Evolutionary conservation across 2,113 vertebrate species (phyloP), one percentile per base, ranked within the genome.

Genomic region (Indicator indicator): DNA sequence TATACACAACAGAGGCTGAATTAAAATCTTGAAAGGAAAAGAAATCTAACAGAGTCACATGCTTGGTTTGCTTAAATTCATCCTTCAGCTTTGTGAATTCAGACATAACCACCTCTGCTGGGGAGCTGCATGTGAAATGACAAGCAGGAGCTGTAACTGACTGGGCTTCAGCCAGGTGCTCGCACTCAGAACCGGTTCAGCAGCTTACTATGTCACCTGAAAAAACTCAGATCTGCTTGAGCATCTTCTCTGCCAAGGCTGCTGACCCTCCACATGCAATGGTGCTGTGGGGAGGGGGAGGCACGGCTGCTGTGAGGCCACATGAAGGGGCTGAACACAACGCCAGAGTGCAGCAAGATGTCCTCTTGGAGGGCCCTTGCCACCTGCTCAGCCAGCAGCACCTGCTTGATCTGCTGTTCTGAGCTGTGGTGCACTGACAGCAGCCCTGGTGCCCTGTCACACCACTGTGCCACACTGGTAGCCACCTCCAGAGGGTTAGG

Each of bases 141-240:
- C 58, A 67, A 50, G 63, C 36, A 24, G 58, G 62, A 68, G 15
- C 5, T 50, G 17, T 44, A 54, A 70, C 46, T 5, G 5, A 13
- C 46, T 48, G 13, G 27, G 30, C 36, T 77, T 59, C 52, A 70
- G 3, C 23, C 67, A 76, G 33, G 50, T 27, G 23, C 58, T 27
- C 42, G 44, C 50, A 54, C 40, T 11, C 59, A 83, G 38, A 65
- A 52, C 56, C n/a, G 21, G 52, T 59, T 65, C 65, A 5, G n/a
- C 14, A 54, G 32, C 24, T 68, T 2, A 0, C 16, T 32, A 26
- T 9, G 28, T 50, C 12, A 3, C 36, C 42, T 50, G 1, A 0
- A 33, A 54, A 68, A 75, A 21, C 42, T 48, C 50, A 20, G 7
- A 20, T 55, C 38, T 62, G 28, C 62, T 80, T 17, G 19, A 86